These are phyloP conservation scores for Odocoileus virginianus DNA, from an alignment of 2,113 vertebrate species.

Conservation along the genomic window DNA sequence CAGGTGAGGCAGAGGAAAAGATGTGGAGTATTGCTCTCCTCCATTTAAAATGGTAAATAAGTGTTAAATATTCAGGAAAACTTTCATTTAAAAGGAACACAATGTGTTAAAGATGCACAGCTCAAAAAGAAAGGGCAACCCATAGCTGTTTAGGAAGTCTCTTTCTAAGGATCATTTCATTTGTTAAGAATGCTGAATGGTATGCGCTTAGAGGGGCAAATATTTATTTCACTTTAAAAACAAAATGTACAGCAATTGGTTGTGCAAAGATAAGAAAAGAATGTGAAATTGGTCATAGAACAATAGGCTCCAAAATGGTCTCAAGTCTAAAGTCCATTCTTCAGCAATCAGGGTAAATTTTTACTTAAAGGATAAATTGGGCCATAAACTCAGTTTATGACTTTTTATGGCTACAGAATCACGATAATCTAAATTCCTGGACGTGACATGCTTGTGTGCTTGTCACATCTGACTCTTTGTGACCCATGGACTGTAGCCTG, in stretches of 20 bases:
- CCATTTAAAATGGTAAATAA: not conserved
- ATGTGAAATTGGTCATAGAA: not conserved
- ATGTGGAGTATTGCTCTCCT: not conserved
- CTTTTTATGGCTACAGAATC: not conserved
- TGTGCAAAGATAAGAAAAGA: not conserved
- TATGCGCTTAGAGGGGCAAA: not conserved
- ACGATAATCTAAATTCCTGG: not conserved
- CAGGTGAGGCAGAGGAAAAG: not conserved
- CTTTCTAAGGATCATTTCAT: not conserved
- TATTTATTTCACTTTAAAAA: not conserved
- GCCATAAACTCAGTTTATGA: not conserved
- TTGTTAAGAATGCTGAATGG: not conserved
- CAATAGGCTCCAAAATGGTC: not conserved
- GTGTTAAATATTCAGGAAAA: not conserved
- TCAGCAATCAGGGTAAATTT: not conserved
- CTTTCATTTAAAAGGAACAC: not conserved
- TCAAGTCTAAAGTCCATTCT: not conserved
- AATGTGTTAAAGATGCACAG: not conserved
- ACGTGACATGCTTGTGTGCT: not conserved
- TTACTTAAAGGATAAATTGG: not conserved
- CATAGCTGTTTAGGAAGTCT: not conserved
- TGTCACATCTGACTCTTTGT: not conserved
- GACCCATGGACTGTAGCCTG: not conserved
- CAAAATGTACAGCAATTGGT: not conserved
- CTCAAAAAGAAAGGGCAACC: not conserved